Evolutionary conservation across 2,888 invertebrate genomes (phyloP).

Genomic region (Leptarthrus brevirostris): DNA sequence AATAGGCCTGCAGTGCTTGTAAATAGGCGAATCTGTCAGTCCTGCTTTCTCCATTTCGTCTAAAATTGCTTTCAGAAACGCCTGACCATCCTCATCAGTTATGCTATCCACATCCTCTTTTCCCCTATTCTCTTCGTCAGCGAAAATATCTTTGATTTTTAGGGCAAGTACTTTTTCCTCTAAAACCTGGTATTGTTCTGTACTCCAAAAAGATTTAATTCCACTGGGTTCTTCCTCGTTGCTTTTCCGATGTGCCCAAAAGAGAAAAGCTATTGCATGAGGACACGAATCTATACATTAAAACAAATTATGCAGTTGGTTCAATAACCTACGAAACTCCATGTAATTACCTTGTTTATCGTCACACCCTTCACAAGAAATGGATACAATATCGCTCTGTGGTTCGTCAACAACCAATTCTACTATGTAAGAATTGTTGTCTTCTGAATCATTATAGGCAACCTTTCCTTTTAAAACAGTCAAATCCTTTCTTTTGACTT

Average conservation of each 20-base stretch:
- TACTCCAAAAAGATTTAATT: conserved; percentile 63
- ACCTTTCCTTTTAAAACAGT: conserved; percentile 61
- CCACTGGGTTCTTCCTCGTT: conserved; percentile 57
- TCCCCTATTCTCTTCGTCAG: conserved; percentile 59
- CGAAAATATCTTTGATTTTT: conserved; percentile 57
- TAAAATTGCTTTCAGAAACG: conserved; percentile 61
- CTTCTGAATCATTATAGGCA: conserved; percentile 58
- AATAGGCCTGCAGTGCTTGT: conserved; percentile 62
- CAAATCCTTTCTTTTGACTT: conserved; percentile 58
- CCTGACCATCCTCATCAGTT: conserved; percentile 58
- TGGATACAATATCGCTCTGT: conserved; percentile 56
- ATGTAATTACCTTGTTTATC: conserved; percentile 56
- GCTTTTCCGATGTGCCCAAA: conserved; percentile 63
- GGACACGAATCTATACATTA: conserved; percentile 59
- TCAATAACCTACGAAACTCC: too few relatives aligned
- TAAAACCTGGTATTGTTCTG: conserved; percentile 59
- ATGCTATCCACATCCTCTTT: conserved; percentile 59
- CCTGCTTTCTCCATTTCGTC: conserved; percentile 62
- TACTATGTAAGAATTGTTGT: conserved; percentile 28
- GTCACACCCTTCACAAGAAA: conserved; percentile 60
- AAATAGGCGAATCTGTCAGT: conserved; percentile 61
- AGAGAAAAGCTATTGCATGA: conserved; percentile 62
- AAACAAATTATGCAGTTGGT: too few relatives aligned
- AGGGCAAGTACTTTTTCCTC: conserved; percentile 56
- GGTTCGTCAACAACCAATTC: conserved; percentile 1